phyloP scores from a whole-genome alignment of 2,888 invertebrate species.

The Orthonevra nobilis region DNA sequence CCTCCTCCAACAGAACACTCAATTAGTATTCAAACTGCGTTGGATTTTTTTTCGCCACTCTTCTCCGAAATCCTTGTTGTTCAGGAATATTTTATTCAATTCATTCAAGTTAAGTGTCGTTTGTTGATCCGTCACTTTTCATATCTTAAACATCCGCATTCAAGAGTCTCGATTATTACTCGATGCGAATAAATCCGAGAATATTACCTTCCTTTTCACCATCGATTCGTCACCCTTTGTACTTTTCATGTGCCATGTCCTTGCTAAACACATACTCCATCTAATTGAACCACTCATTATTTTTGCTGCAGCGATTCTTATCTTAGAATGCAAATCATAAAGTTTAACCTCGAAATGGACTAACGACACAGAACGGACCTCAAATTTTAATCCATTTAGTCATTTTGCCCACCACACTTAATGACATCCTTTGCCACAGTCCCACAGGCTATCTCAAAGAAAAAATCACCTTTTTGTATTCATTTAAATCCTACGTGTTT shows the following conservation, averaged over 20 bases:
- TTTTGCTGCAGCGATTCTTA: conserved; percentile 23
- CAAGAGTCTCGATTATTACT: no score
- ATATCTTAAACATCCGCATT: no score
- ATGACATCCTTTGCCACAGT: conserved; percentile 62
- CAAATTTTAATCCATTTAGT: conserved; percentile 55
- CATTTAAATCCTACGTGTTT: conserved; percentile 12
- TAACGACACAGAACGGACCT: conserved; percentile 31
- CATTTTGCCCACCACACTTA: conserved; percentile 55
- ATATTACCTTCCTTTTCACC: no score
- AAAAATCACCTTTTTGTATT: not conserved
- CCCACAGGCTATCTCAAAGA: conserved; percentile 31
- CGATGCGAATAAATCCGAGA: no score
- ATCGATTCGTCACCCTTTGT: no score
- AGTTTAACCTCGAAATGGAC: conserved; percentile 49
- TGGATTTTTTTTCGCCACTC: no score
- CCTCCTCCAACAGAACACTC: no score
- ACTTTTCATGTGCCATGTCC: conserved; percentile 5
- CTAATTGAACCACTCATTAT: conserved; percentile 51
- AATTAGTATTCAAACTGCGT: no score
- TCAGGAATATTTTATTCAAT: no score
- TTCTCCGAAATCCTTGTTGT: no score
- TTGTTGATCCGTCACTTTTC: no score
- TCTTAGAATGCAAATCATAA: conserved; percentile 60
- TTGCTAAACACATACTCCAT: conserved; percentile 25
- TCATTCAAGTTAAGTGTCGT: no score